Conservation (phyloP, 2,113 vertebrate species). For the Phylloscopus trochiloides region DNA sequence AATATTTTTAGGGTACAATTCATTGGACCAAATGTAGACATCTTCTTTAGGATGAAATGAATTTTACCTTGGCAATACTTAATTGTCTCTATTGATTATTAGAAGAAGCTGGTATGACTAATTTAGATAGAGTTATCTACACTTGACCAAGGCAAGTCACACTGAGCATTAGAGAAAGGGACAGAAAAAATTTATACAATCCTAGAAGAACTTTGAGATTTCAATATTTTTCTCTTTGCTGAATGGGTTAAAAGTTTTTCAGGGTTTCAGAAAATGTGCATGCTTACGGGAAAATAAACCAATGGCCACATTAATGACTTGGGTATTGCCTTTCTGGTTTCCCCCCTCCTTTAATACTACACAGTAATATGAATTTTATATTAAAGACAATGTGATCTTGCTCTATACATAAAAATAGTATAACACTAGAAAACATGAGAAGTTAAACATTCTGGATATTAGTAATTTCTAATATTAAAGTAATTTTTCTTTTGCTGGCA, state of each 20-base stretch:
- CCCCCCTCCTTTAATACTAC: not conserved
- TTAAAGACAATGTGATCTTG: not conserved
- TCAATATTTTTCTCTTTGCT: not conserved
- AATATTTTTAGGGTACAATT: not conserved
- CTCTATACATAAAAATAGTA: not conserved
- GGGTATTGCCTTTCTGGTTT: not conserved
- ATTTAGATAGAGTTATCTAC: not conserved
- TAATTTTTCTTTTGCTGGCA: not conserved
- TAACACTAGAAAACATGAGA: not conserved
- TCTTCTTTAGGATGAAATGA: not conserved
- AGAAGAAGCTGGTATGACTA: not conserved
- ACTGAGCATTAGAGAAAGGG: not conserved
- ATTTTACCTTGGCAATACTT: not conserved
- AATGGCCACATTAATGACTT: not conserved
- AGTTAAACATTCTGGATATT: not conserved
- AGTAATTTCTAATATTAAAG: not conserved
- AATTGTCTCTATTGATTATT: not conserved
- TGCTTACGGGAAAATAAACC: not conserved
- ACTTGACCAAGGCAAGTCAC: not conserved
- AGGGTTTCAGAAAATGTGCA: not conserved
- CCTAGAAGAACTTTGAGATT: not conserved
- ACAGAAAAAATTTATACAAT: not conserved
- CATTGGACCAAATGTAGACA: not conserved
- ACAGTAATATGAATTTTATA: not conserved
- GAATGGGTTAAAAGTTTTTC: not conserved